Percentiles rank a stretch among this genome's conserved stretches.
Conservation (phyloP, 2,113 vertebrate genomes). For the Bos taurus region DNA sequence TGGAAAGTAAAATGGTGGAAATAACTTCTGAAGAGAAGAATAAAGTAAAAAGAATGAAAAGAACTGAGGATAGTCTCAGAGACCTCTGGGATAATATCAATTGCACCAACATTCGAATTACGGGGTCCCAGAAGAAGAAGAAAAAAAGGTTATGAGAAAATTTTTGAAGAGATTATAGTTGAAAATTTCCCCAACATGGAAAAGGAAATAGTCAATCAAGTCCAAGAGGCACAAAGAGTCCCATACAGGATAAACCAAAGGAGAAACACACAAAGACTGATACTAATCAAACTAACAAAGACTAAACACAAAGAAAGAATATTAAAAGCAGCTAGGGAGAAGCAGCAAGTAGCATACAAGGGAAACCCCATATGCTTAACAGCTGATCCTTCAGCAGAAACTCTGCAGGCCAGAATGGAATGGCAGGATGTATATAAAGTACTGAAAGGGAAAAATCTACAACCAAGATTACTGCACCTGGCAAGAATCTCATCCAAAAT, state of each 20-base stretch:
- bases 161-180: neutral
- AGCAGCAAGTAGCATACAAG: neutral
- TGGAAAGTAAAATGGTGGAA: neutral
- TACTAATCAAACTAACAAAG: neutral
- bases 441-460: neutral
- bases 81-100: neutral
- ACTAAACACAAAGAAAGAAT: neutral
- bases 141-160: neutral
- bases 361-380: neutral
- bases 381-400: neutral
- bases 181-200: neutral
- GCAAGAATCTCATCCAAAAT: neutral
- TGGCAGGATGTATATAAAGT: neutral
- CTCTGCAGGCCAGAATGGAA: neutral
- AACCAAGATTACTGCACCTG: neutral
- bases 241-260: neutral
- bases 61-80: neutral
- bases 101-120: neutral
- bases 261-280: neutral
- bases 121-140: neutral
- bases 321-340: neutral
- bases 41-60: neutral
- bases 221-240: neutral
- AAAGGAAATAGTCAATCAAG: neutral
- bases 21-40: neutral